These are phyloP conservation scores for Darevskia mixta DNA, from an alignment of 2,797 vertebrate genomes.

Conservation along the genomic window DNA sequence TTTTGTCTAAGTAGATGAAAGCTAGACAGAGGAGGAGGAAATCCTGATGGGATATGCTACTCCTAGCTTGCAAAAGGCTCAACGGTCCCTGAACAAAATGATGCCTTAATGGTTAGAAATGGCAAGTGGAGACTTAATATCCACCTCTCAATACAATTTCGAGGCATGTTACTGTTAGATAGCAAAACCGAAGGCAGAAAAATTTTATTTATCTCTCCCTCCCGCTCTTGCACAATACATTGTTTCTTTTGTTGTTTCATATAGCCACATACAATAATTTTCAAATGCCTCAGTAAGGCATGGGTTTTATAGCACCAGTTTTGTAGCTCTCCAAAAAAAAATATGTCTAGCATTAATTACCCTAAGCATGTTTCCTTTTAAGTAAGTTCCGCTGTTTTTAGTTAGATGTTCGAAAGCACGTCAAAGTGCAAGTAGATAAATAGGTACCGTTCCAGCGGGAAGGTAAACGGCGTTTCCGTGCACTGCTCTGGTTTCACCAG, in stretches of 20 bases:
- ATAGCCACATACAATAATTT: conserved; percentile 15
- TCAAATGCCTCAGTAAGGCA: background rate
- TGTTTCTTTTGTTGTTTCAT: background rate
- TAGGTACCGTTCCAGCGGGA: too few relatives aligned
- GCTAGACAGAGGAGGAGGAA: conserved; percentile 64
- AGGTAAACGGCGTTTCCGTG: too few relatives aligned
- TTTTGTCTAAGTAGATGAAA: conserved; percentile 72
- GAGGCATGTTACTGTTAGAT: conserved; percentile 18
- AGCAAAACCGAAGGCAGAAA: conserved; percentile 2
- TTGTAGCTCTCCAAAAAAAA: background rate
- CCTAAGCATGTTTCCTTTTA: background rate
- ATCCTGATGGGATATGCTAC: conserved; percentile 67
- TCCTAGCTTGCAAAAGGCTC: conserved; percentile 42
- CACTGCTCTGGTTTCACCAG: too few relatives aligned
- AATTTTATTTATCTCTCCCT: conserved; percentile 27
- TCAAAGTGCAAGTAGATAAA: too few relatives aligned
- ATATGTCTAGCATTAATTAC: background rate
- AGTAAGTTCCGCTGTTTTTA: background rate
- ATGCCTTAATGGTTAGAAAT: conserved; percentile 35
- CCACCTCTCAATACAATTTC: conserved; percentile 29
- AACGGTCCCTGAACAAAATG: conserved; percentile 19
- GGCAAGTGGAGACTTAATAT: conserved; percentile 38
- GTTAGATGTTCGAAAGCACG: background rate
- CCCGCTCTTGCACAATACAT: background rate
- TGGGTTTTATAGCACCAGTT: background rate